phyloP scores from a whole-genome alignment of 2,797 vertebrate genomes.

The Myotis vivesi region DNA sequence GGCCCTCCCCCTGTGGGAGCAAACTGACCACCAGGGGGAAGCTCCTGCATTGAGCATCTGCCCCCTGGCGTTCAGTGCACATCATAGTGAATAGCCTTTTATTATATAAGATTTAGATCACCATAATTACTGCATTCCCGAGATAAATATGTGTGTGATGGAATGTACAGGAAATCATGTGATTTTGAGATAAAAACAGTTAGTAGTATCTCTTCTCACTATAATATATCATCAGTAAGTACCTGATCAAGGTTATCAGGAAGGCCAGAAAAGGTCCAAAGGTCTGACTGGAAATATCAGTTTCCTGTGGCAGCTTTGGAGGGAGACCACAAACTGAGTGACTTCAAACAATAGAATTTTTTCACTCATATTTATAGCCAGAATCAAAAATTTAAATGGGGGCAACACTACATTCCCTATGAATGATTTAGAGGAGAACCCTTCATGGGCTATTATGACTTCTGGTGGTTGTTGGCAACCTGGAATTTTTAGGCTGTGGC shows the following conservation, averaged over 20 bases:
- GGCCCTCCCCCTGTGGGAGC: too few relatives aligned
- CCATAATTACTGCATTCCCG: neutral
- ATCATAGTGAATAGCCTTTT: too few relatives aligned
- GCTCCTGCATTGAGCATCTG: too few relatives aligned
- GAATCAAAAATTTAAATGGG: neutral
- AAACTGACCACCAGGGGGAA: too few relatives aligned
- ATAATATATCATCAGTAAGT: neutral
- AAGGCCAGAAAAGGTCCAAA: neutral
- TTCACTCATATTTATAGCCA: neutral
- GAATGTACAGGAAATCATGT: neutral
- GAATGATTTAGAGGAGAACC: neutral
- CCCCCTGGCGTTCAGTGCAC: too few relatives aligned
- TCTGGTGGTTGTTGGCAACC: neutral
- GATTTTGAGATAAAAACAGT: neutral
- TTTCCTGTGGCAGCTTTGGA: neutral
- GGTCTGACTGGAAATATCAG: accelerated
- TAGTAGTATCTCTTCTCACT: neutral
- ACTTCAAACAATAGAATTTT: neutral
- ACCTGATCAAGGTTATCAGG: too few relatives aligned
- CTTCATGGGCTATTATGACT: neutral
- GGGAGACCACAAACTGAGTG: neutral
- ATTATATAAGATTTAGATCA: neutral
- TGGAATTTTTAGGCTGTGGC: neutral
- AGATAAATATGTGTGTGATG: neutral
- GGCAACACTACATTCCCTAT: neutral